These are phyloP conservation scores for Saccostrea cuccullata DNA, from an alignment of 1,140 invertebrate species.

Conservation along the genomic window DNA sequence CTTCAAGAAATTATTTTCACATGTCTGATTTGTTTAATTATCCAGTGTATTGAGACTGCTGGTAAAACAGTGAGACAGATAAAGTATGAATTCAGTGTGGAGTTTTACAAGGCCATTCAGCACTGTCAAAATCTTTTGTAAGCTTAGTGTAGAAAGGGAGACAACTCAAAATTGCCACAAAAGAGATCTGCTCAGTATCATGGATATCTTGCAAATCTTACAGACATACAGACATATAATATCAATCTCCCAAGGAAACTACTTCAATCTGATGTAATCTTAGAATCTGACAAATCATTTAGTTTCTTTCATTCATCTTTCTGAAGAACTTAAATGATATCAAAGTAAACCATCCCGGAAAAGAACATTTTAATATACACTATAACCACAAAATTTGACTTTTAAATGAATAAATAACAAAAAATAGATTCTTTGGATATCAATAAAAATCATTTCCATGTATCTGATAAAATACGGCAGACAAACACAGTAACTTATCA, in stretches of 20 bases:
- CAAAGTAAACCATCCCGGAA: background rate
- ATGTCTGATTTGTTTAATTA: too few relatives aligned
- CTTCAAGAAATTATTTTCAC: too few relatives aligned
- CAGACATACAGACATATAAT: background rate
- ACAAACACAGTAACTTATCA: background rate
- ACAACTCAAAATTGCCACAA: background rate
- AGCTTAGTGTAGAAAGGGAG: background rate
- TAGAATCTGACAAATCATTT: background rate
- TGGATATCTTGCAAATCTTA: background rate
- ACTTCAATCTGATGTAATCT: constrained; percentile 23
- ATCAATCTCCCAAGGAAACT: constrained; percentile 5
- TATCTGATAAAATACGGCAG: constrained; percentile 12
- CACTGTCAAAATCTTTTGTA: background rate
- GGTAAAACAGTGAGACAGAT: background rate
- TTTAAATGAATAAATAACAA: background rate
- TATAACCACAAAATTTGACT: background rate
- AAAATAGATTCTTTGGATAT: background rate
- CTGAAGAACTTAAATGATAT: background rate
- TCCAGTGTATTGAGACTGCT: too few relatives aligned
- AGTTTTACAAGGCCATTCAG: background rate
- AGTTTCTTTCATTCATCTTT: background rate
- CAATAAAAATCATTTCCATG: background rate
- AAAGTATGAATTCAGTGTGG: background rate
- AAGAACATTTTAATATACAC: background rate
- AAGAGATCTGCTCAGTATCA: background rate